Evolutionary conservation across 2,888 invertebrate genomes (phyloP).

Genomic region (Ochropleura leucogaster): DNA sequence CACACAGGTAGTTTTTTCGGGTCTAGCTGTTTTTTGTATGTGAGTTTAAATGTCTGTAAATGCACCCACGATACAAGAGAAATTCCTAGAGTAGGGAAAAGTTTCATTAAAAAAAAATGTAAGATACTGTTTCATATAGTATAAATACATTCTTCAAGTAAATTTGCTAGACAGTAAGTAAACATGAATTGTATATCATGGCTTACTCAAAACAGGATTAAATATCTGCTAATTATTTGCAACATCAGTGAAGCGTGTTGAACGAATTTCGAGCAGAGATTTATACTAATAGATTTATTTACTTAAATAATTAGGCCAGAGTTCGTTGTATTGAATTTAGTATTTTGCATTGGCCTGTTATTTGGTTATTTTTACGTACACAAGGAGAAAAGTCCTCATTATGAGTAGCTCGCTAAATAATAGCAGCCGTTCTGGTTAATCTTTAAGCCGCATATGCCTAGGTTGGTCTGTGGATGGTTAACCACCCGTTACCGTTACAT

Average conservation of each 20-base stretch:
- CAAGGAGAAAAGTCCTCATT: not conserved
- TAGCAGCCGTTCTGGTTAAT: too few species aligned
- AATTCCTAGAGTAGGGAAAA: too few species aligned
- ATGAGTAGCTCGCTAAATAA: too few species aligned
- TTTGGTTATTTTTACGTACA: not conserved
- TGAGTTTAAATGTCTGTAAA: too few species aligned
- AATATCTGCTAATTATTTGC: conserved; percentile 41
- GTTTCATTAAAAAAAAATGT: too few species aligned
- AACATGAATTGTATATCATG: conserved; percentile 4
- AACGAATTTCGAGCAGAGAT: conserved; percentile 31
- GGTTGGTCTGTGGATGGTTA: too few species aligned
- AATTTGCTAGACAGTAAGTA: conserved; percentile 4
- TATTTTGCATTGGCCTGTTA: not conserved
- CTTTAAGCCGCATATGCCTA: too few species aligned
- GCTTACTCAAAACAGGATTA: conserved; percentile 14
- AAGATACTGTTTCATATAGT: not conserved
- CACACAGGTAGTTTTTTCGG: too few species aligned
- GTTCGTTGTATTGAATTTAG: conserved; percentile 8
- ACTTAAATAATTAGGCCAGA: not conserved
- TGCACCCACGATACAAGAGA: too few species aligned
- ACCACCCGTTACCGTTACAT: too few species aligned
- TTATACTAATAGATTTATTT: conserved; percentile 22
- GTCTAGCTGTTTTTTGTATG: too few species aligned
- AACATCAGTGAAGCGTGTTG: conserved; percentile 47
- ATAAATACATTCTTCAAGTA: not conserved